Base-by-base conservation (phyloP, 2,888 invertebrate species). In the Tuta absoluta region DNA sequence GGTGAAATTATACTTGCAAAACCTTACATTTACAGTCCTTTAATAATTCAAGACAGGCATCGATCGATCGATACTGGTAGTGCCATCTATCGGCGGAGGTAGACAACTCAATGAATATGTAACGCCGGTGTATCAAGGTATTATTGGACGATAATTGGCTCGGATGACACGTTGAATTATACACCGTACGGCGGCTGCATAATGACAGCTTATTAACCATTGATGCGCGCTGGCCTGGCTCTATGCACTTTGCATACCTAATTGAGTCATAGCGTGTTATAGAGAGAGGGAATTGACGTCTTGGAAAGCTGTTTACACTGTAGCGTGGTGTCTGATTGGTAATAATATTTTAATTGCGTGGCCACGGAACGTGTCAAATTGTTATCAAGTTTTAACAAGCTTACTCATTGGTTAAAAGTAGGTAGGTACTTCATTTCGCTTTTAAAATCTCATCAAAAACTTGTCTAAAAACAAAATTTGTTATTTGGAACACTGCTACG, bases 161-260 rank as follows among this genome's bases (percentile, higher is more conserved):
- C 69, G 68, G 70, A 61, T 66, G 72, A 72, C 72, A 69, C 70
- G 74, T 75, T 76, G 72, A 75, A 78, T 76, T 74, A 75, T 75
- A 71, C 77, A 80, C 76, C 74, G 72, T 70, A 66, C 60, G 59
- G 33, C 63, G 68, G 62, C 63, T 66, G 66, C 72, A 66, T 75
- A 72, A 77, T 78, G 71, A 72, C 65, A 33, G 51, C 33, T 28
- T 63, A 65, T 63, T 63, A 65, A 61, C 61, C 48, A 45, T 60
- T 48, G 62, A 62, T 48, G 63, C 57, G 24, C 63, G n/a, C 38
- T 62, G 45, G n/a, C 12, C 38, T 62, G 45, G 11, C 24, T 62
- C 61, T 37, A 51, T 53, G 62, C 62, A 45, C 49, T 59, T 63
- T 51, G 65, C 63, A 65, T 65, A 61, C 41, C 48, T 63, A 65